phyloP scores from a whole-genome alignment of 2,797 vertebrate species.

The Chrosomus eos region DNA sequence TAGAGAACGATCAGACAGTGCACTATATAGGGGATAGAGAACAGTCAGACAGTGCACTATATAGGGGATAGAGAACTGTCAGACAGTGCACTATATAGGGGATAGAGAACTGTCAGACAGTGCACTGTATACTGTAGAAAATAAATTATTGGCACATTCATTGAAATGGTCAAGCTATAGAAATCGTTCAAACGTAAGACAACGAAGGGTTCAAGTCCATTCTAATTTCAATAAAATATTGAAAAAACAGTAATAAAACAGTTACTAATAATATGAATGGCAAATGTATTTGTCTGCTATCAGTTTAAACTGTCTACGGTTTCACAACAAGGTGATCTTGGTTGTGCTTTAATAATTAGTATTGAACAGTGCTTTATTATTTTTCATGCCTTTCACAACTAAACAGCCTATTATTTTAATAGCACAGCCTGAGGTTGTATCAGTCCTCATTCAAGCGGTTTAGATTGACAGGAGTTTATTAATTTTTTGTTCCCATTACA shows the following conservation, averaged over 20 bases:
- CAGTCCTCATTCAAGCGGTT: constrained; percentile 52
- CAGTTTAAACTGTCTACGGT: background rate
- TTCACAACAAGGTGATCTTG: background rate
- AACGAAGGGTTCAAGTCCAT: background rate
- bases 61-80: too few relatives aligned
- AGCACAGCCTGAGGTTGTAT: constrained; percentile 63
- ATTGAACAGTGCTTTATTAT: background rate
- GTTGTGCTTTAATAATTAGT: background rate
- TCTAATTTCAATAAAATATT: background rate
- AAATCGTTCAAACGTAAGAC: background rate
- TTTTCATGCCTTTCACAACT: constrained; percentile 36
- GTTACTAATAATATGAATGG: background rate
- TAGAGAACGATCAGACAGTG: too few relatives aligned
- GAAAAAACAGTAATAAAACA: too few relatives aligned
- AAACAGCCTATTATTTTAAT: constrained; percentile 58
- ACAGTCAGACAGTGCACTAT: too few relatives aligned
- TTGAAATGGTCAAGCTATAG: background rate
- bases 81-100: too few relatives aligned
- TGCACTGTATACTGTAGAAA: too few relatives aligned
- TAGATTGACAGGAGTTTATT: constrained; percentile 71
- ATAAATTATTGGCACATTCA: too few relatives aligned
- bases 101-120: too few relatives aligned
- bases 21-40: too few relatives aligned
- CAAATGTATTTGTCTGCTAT: background rate
- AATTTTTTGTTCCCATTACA: constrained; percentile 60